Evolutionary conservation across 2,797 vertebrate genomes (phyloP), one percentile per base, ranked within the genome.

Genomic region (Acrossocheilus wenchowensis): DNA sequence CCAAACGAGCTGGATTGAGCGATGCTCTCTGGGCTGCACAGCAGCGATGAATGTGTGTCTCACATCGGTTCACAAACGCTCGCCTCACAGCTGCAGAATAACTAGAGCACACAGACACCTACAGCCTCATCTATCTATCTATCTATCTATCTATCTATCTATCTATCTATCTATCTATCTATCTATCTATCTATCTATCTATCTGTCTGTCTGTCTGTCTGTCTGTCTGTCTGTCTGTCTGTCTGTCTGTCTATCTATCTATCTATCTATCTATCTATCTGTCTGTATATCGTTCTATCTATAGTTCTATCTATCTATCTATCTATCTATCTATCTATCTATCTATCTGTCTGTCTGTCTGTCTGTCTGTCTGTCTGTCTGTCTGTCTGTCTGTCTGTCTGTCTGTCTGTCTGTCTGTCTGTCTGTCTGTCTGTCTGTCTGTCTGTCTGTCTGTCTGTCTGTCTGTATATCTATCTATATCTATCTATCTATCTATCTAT

Each of bases 21-120:
- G 68, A 89, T 72, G 57, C 77, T 83, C 72, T 85, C 88, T 87
- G 66, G 73, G 23, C 88, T 81, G 79, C 68, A 82, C 81, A 23
- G 21, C 36, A 82, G 89, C 81, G 60, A 60, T 84, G 89, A 90
- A 86, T 86, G 34, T 36, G 34, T 36, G 34, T 36, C 34, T 36
- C 34, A 36, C 34, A 36, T 36, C 34, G 3, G 86, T 83, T 86
- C 86, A 81, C 7, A 57, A 57, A 57, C 54, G 0, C 54, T 57
- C 34, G 3, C 34, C 82, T 73, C 66, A 34, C 84, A 83, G 71
- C 79, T 78, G 69, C 79, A 36, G 34, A 34, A 34, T 34, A 34
- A 34, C 34, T 34, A 34, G 34, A 34, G 34, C 34, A 34, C 2
- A 34, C 3, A 34, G 74, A 88, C 83, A 87, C 87, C 86, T 87